Base-by-base conservation (phyloP, 2,113 vertebrate species). In the Thunnus maccoyii region DNA sequence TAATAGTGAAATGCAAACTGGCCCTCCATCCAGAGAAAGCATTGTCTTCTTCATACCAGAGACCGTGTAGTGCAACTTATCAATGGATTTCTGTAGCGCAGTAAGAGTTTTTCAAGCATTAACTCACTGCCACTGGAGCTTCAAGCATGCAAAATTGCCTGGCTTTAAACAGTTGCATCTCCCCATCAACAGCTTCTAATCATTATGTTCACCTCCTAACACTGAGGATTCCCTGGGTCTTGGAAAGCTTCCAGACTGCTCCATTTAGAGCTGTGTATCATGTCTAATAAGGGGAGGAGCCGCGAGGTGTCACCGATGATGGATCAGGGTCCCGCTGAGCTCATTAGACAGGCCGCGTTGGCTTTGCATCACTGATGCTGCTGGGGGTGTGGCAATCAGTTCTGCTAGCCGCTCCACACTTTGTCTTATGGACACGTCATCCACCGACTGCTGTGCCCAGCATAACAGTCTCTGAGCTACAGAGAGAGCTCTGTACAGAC, bases 271-370 rank as follows among this genome's bases (percentile, higher is more conserved):
- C 32, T 93, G 91, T 95, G 94, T 94, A 95, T 95, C 93, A 92
- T 95, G 93, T 94, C 94, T 95, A 95, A 95, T 93, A 76, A 83
- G 71, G 81, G 88, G 82, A 84, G 82, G 89, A 70, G 94, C 95
- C 94, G 88, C 89, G 89, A 95, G 95, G 94, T 96, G 96, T 96
- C 96, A 95, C 94, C 94, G 93, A 94, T 97, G 96, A 97, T 97
- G 96, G 97, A 97, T 97, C 96, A 95, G 96, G 94, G 95, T 95
- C 96, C 96, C 92, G 55, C 95, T 95, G 95, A 97, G 96, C 96
- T 97, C 96, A 97, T 98, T 97, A 97, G 95, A 93, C 94, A 95
- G 94, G 93, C 95, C 94, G 25, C 93, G 92, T 95, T 96, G 94
- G 96, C 95, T 96, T 95, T 96, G 94, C 95, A 94, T 92, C 93